Evolutionary conservation across 2,113 vertebrate genomes (phyloP).

Genomic region (Thomomys bottae): DNA sequence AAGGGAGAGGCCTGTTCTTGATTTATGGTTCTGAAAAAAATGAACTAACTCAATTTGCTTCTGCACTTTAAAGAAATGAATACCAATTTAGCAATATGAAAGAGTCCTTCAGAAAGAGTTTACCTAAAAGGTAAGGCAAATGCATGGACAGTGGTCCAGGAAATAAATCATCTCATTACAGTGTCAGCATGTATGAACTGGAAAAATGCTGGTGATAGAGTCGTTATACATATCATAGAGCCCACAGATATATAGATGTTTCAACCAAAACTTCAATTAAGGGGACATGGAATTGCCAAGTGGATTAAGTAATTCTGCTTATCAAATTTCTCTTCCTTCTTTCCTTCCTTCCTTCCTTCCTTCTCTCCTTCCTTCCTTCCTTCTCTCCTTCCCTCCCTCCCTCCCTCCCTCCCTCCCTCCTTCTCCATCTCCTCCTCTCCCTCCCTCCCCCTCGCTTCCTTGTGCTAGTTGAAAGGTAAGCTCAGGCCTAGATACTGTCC

Average conservation of each 20-base stretch:
- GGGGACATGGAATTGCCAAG: not conserved
- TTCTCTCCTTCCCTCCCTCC: too few relatives aligned
- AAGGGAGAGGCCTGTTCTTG: not conserved
- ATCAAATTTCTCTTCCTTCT: not conserved
- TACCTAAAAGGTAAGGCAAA: slow-evolving; percentile 22
- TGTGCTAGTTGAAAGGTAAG: too few relatives aligned
- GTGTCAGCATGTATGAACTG: slow-evolving; percentile 30
- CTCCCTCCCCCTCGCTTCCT: too few relatives aligned
- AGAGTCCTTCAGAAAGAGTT: not conserved
- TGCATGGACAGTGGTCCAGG: not conserved
- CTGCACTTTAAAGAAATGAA: slow-evolving; percentile 42
- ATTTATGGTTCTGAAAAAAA: not conserved
- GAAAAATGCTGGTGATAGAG: slow-evolving; percentile 13
- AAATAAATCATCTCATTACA: not conserved
- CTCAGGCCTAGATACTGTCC: too few relatives aligned
- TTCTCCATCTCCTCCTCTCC: too few relatives aligned
- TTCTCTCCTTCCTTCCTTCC: too few relatives aligned
- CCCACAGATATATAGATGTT: not conserved
- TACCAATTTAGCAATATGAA: not conserved
- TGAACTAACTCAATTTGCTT: not conserved
- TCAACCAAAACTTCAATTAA: not conserved
- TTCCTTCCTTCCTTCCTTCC: too few relatives aligned
- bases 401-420: too few relatives aligned
- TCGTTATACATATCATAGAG: not conserved
- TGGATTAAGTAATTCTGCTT: not conserved